Evolutionary conservation across 2,113 vertebrate genomes (phyloP), one percentile per base, ranked within the genome.

Genomic region (Nesoenas mayeri): DNA sequence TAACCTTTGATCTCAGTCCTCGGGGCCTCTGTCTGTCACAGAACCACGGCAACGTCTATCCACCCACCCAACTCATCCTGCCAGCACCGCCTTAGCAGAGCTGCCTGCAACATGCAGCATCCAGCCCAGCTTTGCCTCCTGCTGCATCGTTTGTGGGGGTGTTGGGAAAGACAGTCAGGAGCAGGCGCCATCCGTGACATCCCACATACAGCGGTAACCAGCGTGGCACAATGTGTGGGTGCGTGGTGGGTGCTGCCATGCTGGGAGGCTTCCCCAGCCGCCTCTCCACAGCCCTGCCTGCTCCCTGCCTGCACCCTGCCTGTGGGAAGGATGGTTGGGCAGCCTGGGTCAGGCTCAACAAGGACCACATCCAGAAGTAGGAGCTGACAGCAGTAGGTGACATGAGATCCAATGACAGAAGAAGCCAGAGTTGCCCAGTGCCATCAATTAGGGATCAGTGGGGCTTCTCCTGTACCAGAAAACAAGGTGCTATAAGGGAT

Each of bases 1-100:
- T 97, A 91, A 96, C 96, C 96, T 97, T 97, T 97, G 95, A 97
- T 97, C 96, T 89, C 78, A 10, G 48, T 29, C 61, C 42, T 58
- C 0, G 0, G 29, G 64, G 17, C 42, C 38, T 36, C 20, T 14
- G 7, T 25, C 9, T 51, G 26, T 74, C 47, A 6, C 31, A 8
- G 66, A 64, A 48, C 13, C 40, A 5, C 7, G 79, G 61, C 75
- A 53, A 24, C 53, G 26, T 64, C 26, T 65, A 36, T n/a, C 54
- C 26, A 32, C 50, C 25, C 48, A 53, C 32, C 18, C 38, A 87
- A 34, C 20, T n/a, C 82, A 51, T 31, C 36, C 48, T 0, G 1
- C 11, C 29, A 44, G 62, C 1, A 3, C 56, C 0, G 0, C 1
- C 0, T 15, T 56, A 19, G 10, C n/a, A 4, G 47, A 32, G 28